These are phyloP conservation scores for Mastigias papua DNA, from an alignment of 30 jellyfish, hydroid and myxozoan genomes.

Conservation along the genomic window DNA sequence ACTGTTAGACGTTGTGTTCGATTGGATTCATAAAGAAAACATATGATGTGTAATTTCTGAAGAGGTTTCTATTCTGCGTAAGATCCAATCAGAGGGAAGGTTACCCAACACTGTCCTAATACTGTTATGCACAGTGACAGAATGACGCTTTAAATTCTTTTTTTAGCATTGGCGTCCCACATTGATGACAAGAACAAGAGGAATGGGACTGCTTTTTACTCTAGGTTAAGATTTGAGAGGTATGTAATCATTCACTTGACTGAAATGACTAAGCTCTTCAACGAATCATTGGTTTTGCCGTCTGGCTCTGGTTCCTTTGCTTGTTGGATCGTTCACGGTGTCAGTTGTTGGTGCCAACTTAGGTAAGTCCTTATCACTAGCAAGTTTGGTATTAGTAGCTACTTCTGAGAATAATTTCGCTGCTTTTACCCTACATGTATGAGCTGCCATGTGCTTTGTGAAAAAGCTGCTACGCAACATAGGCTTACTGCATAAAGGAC, in stretches of 20 bases:
- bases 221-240: not conserved
- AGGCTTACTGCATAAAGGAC: not conserved
- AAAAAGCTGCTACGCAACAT: not conserved
- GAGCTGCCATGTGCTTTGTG: not conserved
- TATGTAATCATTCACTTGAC: not conserved
- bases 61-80: no score
- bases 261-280: not conserved
- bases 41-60: no score
- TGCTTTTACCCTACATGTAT: not conserved
- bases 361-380: not conserved
- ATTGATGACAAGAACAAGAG: not conserved
- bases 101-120: no score
- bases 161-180: constrained; percentile 19
- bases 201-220: not conserved
- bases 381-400: not conserved
- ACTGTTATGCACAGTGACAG: no score
- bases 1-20: no score
- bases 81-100: no score
- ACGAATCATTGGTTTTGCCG: not conserved
- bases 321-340: not conserved
- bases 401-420: not conserved
- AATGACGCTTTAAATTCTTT: no score
- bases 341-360: not conserved
- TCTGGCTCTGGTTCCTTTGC: not conserved
- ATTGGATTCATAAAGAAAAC: no score